A percentile compares a stretch with the other conserved stretches of the same genome.
Conservation (phyloP, 2,888 invertebrate species). For the Tanytarsus gracilentus region DNA sequence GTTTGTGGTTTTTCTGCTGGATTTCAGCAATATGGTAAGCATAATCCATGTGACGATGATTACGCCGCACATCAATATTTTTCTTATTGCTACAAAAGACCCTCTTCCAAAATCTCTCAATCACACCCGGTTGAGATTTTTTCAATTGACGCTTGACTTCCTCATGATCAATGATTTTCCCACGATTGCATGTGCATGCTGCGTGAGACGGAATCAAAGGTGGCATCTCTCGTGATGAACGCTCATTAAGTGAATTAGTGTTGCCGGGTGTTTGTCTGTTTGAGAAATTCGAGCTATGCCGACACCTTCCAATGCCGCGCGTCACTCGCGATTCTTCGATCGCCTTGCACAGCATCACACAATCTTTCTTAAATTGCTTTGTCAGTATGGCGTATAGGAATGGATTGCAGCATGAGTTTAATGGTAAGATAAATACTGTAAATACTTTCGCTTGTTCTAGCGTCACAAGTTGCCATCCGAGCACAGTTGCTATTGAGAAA, state of each 20-base stretch:
- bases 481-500: conserved; percentile 86
- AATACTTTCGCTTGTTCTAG: conserved; percentile 93
- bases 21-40: conserved; percentile 68
- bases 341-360: conserved; percentile 89
- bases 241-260: conserved; percentile 73
- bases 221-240: conserved; percentile 65
- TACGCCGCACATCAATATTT: conserved; percentile 39
- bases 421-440: conserved; percentile 89
- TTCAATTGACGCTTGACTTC: conserved; percentile 34
- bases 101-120: conserved; percentile 43
- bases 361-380: conserved; percentile 96
- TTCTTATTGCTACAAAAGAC: conserved; percentile 37
- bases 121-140: conserved; percentile 31
- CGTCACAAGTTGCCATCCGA: conserved; percentile 81
- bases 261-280: conserved; percentile 80
- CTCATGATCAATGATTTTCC: conserved; percentile 41
- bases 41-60: conserved; percentile 55
- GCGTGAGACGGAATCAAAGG: conserved; percentile 44
- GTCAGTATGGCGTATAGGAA: conserved; percentile 96
- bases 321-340: conserved; percentile 91
- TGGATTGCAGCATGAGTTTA: conserved; percentile 96
- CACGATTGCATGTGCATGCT: conserved; percentile 42
- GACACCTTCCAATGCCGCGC: conserved; percentile 73
- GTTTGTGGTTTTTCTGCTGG: conserved; percentile 63
- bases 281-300: conserved; percentile 80